A percentile compares a stretch with the other conserved stretches of the same genome.
phyloP scores from a whole-genome alignment of 2,113 vertebrate species.

The Chionis minor region DNA sequence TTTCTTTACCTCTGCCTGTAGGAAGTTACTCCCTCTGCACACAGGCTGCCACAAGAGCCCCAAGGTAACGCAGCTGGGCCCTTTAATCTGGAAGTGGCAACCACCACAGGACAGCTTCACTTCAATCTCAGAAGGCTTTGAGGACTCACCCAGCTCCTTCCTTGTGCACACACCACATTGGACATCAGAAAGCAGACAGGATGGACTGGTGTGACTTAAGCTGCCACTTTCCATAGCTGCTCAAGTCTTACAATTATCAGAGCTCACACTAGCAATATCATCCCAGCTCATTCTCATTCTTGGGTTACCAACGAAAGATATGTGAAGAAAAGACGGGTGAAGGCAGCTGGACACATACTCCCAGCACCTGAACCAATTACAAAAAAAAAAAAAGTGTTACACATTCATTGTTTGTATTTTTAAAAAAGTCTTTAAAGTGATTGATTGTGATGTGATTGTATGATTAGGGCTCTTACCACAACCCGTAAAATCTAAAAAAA shows the following conservation, averaged over 20 bases:
- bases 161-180: neutral
- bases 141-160: neutral
- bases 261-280: neutral
- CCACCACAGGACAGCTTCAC: neutral
- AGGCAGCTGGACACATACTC: constrained; percentile 48
- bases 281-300: neutral
- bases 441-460: constrained; percentile 73
- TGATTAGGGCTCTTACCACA: constrained; percentile 48
- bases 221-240: neutral
- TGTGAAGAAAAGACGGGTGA: constrained; percentile 51
- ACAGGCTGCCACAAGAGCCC: neutral
- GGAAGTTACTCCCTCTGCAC: constrained; percentile 8
- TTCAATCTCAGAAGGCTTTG: neutral
- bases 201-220: neutral
- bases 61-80: neutral
- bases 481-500: constrained; percentile 31
- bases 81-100: neutral
- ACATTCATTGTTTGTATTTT: constrained; percentile 61
- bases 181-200: neutral
- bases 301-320: constrained; percentile 21
- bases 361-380: constrained; percentile 56
- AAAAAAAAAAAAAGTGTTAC: constrained; percentile 49
- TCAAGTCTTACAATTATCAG: neutral
- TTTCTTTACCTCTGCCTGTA: constrained; percentile 28
- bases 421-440: constrained; percentile 46